Percentiles rank a stretch among this genome's conserved stretches.
These are phyloP conservation scores for Venturia canescens DNA, from an alignment of 1,140 invertebrate genomes.

Conservation along the genomic window DNA sequence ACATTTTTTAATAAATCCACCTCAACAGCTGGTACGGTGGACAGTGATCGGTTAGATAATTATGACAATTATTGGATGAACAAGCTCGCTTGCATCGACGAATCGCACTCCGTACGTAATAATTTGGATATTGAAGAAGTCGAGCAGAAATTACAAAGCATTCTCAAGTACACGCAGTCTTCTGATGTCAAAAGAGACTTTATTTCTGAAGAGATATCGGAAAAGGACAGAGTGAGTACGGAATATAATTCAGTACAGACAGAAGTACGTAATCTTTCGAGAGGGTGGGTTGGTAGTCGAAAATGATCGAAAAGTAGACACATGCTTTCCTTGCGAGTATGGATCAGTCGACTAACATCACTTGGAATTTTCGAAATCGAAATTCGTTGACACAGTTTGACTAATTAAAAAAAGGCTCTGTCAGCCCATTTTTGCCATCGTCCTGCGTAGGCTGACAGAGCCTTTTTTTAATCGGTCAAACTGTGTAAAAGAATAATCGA, in stretches of 20 bases:
- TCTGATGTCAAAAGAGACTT: not conserved
- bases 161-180: slow-evolving; percentile 34
- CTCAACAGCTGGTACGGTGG: slow-evolving; percentile 30
- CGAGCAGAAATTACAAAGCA: slow-evolving; percentile 33
- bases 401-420: no score
- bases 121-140: slow-evolving; percentile 47
- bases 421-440: no score
- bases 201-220: not conserved
- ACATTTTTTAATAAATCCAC: not conserved
- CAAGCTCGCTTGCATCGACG: slow-evolving; percentile 48
- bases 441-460: no score
- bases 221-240: not conserved
- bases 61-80: slow-evolving; percentile 54
- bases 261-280: no score
- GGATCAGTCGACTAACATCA: no score
- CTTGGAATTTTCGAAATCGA: no score
- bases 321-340: no score
- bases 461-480: no score
- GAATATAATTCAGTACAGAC: not conserved
- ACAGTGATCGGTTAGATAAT: slow-evolving; percentile 45
- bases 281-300: no score
- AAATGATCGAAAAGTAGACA: no score
- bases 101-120: slow-evolving; percentile 34
- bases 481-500: no score
- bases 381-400: no score